Conservation (phyloP, 2,113 vertebrate genomes). For the Sialia sialis region DNA sequence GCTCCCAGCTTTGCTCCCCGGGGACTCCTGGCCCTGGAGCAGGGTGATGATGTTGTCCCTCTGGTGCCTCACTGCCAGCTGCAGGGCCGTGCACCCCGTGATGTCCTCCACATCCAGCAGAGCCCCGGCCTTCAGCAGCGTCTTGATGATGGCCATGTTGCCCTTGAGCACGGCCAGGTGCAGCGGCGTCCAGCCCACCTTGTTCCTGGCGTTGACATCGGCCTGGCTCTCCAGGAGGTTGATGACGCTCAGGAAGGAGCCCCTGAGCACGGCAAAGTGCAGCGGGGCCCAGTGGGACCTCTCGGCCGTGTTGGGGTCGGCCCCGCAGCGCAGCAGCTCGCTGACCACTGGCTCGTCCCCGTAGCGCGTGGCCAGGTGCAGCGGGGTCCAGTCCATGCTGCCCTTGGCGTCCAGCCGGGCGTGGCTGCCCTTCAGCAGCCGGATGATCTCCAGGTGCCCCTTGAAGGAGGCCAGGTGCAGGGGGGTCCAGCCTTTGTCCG, state of each 20-base stretch:
- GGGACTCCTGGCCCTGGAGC: slow-evolving; percentile 32
- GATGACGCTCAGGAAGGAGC: slow-evolving; percentile 71
- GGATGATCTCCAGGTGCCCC: slow-evolving; percentile 75
- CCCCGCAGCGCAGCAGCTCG: slow-evolving; percentile 72
- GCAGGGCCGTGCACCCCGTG: slow-evolving; percentile 72
- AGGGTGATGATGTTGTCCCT: slow-evolving; percentile 69
- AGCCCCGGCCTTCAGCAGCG: slow-evolving; percentile 75
- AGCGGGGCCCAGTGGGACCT: slow-evolving; percentile 78
- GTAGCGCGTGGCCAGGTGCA: slow-evolving; percentile 81
- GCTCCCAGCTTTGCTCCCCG: rapidly evolving
- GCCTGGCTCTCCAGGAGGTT: slow-evolving; percentile 75
- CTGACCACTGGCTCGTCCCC: slow-evolving; percentile 58
- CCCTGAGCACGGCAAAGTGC: slow-evolving; percentile 75
- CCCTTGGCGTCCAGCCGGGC: slow-evolving; percentile 68
- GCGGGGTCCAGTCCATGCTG: slow-evolving; percentile 75
- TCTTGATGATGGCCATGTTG: slow-evolving; percentile 74
- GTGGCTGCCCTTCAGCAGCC: slow-evolving; percentile 68
- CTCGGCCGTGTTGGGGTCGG: slow-evolving; percentile 73
- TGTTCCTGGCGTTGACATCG: slow-evolving; percentile 74
- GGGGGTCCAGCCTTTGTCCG: slow-evolving; percentile 80
- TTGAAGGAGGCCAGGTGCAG: slow-evolving; percentile 81
- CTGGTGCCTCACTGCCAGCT: slow-evolving; percentile 69
- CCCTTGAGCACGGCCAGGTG: slow-evolving; percentile 79
- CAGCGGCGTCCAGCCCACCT: slow-evolving; percentile 73
- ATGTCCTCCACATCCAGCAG: slow-evolving; percentile 59